These are phyloP conservation scores for Mixornis gularis DNA, from an alignment of 2,113 vertebrate species.

Conservation along the genomic window DNA sequence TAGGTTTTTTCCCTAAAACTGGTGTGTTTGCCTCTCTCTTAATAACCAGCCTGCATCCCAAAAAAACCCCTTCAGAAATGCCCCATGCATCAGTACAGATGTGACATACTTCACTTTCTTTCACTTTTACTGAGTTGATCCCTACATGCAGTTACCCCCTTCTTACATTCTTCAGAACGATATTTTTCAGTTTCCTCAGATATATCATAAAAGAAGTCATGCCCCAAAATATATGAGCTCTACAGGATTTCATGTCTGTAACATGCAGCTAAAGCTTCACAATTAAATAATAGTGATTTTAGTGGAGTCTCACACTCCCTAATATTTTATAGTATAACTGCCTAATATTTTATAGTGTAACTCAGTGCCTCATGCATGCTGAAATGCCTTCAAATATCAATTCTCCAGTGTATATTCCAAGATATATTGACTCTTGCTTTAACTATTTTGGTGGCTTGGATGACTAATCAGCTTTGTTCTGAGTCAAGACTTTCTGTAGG, in stretches of 20 bases:
- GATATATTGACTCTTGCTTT: background rate
- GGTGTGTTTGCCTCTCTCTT: no score
- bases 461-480: constrained; percentile 38
- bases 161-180: background rate
- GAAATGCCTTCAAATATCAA: constrained; percentile 14
- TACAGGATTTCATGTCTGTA: background rate
- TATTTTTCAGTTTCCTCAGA: background rate
- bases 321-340: background rate
- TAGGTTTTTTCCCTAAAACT: background rate
- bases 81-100: background rate
- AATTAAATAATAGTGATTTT: constrained; percentile 4
- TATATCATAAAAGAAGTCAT: background rate
- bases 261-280: background rate
- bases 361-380: background rate
- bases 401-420: constrained; percentile 4
- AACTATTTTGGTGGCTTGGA: constrained; percentile 11
- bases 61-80: background rate
- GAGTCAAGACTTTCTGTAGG: constrained; percentile 15
- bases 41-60: background rate
- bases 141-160: background rate
- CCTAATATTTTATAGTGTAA: background rate
- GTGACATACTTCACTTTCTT: background rate
- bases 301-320: background rate
- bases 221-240: background rate
- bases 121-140: background rate